Evolutionary conservation across 35 echinoderm and acorn worm species (phyloP), one percentile per base, ranked within the genome.

Genomic region (Acanthaster planci): DNA sequence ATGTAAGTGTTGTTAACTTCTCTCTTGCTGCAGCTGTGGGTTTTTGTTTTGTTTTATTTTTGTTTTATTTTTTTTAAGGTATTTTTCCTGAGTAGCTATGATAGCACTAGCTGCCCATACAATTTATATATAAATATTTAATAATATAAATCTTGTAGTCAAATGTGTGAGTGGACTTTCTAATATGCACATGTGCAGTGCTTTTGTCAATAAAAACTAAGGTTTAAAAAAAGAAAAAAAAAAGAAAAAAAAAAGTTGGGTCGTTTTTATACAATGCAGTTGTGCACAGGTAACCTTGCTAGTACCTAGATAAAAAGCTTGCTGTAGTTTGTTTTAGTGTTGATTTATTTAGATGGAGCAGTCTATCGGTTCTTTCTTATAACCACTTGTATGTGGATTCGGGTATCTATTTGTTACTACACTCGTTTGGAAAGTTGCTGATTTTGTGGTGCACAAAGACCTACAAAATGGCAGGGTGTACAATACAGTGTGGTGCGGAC

Each of bases 101-200:
- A 34, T 31, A 34, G 64, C 14, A 31, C 29, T 34, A 72, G 64
- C 64, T 72, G 64, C 64, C 64, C 64, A 72, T 26, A 72, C 64
- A 72, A 72, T 72, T 72, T 72, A 72, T 72, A 72, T 72, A 72
- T 72, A 72, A 72, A 72, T 72, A 72, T 72, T 72, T 72, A 72
- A 72, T 2, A 72, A 72, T 14, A 15, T 31, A 72, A 72, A 72
- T 72, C 64, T 72, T 72, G 64, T 72, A 72, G 64, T 34, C 23
- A 72, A 72, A 21, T 31, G 14, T 72, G 64, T 72, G 34, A 72
- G 64, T 72, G 64, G 64, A 72, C 64, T 47, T 47, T 47, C 42
- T 72, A 72, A 26, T 12, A 72, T 72, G 64, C 64, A 72, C 64
- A 72, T 72, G 64, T 72, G 64, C 64, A 72, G 64, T 72, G 64